These are phyloP conservation scores for Abrostola tripartita DNA, from an alignment of 2,888 invertebrate species.

Conservation along the genomic window DNA sequence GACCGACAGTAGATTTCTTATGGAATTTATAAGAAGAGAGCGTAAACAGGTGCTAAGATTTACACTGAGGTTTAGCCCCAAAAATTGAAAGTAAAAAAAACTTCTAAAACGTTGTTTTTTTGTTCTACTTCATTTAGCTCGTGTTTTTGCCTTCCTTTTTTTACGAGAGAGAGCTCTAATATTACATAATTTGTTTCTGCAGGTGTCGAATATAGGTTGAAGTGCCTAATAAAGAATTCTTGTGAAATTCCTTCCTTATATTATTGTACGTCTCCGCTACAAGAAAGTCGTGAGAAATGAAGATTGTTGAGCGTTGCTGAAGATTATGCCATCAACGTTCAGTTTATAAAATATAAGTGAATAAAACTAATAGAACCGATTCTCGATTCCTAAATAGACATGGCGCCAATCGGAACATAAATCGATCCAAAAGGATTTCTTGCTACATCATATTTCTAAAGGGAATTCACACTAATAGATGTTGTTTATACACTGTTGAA, in stretches of 20 bases:
- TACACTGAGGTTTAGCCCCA: no score
- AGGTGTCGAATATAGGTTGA: constrained; percentile 24
- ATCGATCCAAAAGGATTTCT: constrained; percentile 36
- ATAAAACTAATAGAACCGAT: constrained; percentile 27
- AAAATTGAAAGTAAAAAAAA: background rate
- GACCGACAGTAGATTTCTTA: constrained; percentile 5
- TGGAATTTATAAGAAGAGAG: no score
- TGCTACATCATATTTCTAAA: constrained; percentile 17
- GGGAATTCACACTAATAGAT: constrained; percentile 7
- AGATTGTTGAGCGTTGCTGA: background rate
- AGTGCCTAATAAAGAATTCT: constrained; percentile 27
- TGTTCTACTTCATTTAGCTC: background rate
- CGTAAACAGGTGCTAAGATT: no score
- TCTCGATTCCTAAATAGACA: constrained; percentile 13
- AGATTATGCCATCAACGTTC: constrained; percentile 8
- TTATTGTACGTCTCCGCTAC: constrained; percentile 3
- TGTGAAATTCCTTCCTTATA: constrained; percentile 17
- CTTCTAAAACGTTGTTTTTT: background rate
- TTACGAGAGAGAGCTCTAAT: background rate
- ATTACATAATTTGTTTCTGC: background rate
- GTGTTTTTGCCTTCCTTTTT: background rate
- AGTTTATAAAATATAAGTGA: constrained; percentile 6
- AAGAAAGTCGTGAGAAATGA: constrained; percentile 14
- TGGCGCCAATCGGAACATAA: constrained; percentile 36
- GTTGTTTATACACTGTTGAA: constrained; percentile 6